Conservation (phyloP, 2,888 invertebrate species). For the Tetranychus truncatus region DNA sequence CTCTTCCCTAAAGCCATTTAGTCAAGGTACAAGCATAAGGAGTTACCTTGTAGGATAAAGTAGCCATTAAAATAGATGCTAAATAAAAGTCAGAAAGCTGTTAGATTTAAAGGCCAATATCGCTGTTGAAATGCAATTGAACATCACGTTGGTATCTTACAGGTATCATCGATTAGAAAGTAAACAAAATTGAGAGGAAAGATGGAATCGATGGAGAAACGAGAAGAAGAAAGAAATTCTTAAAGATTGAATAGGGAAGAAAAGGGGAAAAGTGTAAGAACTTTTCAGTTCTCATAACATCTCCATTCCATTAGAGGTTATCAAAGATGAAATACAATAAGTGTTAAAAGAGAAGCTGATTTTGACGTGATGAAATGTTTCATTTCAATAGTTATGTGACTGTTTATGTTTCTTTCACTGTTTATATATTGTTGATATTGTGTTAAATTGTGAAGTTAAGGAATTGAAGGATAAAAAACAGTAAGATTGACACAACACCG, state of each 20-base stretch:
- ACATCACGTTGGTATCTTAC: neutral
- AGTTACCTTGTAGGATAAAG: too few species aligned
- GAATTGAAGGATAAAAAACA: too few species aligned
- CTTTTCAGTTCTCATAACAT: neutral
- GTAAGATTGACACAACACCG: neutral
- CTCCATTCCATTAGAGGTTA: neutral
- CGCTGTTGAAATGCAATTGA: neutral
- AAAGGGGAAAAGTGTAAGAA: too few species aligned
- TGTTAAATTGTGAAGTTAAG: too few species aligned
- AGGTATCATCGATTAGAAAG: neutral
- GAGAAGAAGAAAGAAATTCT: neutral
- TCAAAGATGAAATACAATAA: neutral
- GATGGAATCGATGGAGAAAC: neutral
- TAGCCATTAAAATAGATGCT: neutral
- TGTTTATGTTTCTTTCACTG: too few species aligned
- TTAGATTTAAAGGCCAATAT: neutral
- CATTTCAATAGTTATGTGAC: neutral
- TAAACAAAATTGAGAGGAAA: neutral
- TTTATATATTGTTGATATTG: too few species aligned
- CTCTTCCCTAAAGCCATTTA: neutral
- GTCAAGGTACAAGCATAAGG: neutral
- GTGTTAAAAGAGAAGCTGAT: neutral
- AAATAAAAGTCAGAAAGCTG: neutral
- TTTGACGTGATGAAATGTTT: neutral
- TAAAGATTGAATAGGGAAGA: neutral